Conservation (phyloP, 2,888 invertebrate species). For the Neocrepidodera transversa region DNA sequence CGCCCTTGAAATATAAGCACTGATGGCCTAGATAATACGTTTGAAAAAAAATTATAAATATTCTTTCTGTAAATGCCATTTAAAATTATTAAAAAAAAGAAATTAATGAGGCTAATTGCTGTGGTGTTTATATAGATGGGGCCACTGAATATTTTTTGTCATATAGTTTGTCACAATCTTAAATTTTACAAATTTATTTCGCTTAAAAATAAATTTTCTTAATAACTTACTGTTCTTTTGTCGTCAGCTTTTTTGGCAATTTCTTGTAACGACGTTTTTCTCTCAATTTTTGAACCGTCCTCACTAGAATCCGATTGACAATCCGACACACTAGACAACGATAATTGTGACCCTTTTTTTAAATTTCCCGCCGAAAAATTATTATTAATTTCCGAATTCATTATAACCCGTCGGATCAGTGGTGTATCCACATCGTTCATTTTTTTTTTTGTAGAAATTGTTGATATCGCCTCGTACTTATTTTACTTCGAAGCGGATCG, state of each 20-base stretch:
- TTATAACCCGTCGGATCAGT: not conserved
- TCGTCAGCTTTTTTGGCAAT: slow-evolving; percentile 35
- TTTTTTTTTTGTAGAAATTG: not conserved
- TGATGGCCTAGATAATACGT: too few relatives aligned
- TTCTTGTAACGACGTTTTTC: slow-evolving; percentile 34
- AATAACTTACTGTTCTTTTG: slow-evolving; percentile 34
- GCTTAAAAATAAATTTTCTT: too few relatives aligned
- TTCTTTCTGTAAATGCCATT: too few relatives aligned
- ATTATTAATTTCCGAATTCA: slow-evolving; percentile 8
- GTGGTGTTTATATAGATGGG: too few relatives aligned
- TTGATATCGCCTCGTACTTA: not conserved
- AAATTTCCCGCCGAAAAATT: not conserved
- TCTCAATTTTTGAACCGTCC: slow-evolving; percentile 36
- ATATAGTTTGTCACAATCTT: too few relatives aligned
- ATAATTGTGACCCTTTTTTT: slow-evolving; percentile 42
- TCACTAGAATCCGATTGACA: slow-evolving; percentile 49
- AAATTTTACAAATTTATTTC: too few relatives aligned
- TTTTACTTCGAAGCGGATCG: too few relatives aligned
- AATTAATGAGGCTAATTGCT: too few relatives aligned
- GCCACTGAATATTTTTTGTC: too few relatives aligned
- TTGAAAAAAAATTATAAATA: too few relatives aligned
- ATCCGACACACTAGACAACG: slow-evolving; percentile 50
- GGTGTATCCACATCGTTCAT: not conserved
- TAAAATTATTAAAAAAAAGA: too few relatives aligned
- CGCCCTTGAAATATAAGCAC: too few relatives aligned